Evolutionary conservation across 2,888 invertebrate species (phyloP), one percentile per base, ranked within the genome.

Genomic region (Eilema griseolum): DNA sequence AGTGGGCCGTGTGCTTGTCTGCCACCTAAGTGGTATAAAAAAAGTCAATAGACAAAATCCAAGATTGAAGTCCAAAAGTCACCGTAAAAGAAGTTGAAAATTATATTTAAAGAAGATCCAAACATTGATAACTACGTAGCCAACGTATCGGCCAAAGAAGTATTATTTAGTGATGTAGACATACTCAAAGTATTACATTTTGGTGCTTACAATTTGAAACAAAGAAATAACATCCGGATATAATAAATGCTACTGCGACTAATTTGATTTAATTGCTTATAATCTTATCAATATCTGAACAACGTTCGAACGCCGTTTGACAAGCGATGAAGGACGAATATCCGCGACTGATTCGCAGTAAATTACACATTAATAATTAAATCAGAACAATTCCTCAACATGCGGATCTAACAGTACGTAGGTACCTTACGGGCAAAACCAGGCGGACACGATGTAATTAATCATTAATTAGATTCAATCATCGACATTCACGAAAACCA

Each of bases 331-430:
- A 82, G 83, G 81, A 82, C 80, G 73, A 85, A 87, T 92, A 93
- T 94, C 94, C 93, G 93, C 86, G 78, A 93, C 86, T 87, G 83
- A 83, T 93, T 93, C 93, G 87, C 85, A 79, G 92, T 93, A 93
- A 83, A 80, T 89, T 88, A 89, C 84, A 88, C 87, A 93, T 92
- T 90, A 92, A 93, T 93, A 92, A 94, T 91, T 88, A 88, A 93
- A 91, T 89, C 90, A 91, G 90, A 90, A 86, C 90, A 90, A 89
- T 88, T 89, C 85, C 85, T 84, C 80, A 85, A 86, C 84, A 85
- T 89, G 85, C 93, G 93, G 94, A 94, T 93, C 92, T 92, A 83
- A 83, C 78, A 60, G 69, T 69, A 69, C 72, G 74, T 71, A 75
- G 73, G 75, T 74, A 74, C 69, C 73, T 75, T 77, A 78, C 74